Conservation (phyloP, 2,888 invertebrate species). For the Pilophorus perplexus region DNA sequence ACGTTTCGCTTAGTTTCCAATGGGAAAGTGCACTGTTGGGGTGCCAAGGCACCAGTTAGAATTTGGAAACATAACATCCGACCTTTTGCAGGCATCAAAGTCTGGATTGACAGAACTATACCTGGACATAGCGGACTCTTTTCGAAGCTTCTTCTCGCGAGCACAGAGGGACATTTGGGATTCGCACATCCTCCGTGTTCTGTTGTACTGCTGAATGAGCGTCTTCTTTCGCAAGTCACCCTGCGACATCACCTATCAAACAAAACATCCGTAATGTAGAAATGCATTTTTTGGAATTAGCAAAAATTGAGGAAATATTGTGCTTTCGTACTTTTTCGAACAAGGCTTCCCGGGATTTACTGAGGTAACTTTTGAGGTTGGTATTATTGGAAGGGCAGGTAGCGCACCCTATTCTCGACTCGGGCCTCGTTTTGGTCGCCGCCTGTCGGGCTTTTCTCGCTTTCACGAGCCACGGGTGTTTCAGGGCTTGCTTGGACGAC, state of each 20-base stretch:
- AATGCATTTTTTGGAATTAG: too few species aligned
- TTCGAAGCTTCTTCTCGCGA: constrained; percentile 48
- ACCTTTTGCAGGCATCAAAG: too few species aligned
- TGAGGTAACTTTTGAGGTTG: constrained; percentile 54
- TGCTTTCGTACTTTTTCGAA: constrained; percentile 53
- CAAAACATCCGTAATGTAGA: too few species aligned
- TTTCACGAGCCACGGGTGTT: constrained; percentile 59
- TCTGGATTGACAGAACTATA: too few species aligned
- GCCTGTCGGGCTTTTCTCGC: constrained; percentile 44
- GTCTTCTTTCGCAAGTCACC: constrained; percentile 46
- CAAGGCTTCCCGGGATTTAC: constrained; percentile 57
- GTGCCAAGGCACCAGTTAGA: too few species aligned
- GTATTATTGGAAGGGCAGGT: constrained; percentile 49
- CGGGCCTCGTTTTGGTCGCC: constrained; percentile 31
- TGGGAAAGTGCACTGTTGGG: too few species aligned
- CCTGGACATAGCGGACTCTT: constrained; percentile 51
- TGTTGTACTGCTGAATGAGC: constrained; percentile 50
- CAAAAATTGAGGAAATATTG: too few species aligned
- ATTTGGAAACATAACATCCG: too few species aligned
- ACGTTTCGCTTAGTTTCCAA: too few species aligned
- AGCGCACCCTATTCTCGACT: constrained; percentile 47
- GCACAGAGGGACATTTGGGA: constrained; percentile 55
- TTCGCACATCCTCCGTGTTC: constrained; percentile 53
- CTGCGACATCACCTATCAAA: constrained; percentile 47
- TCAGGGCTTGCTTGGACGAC: constrained; percentile 60